Evolutionary conservation across 92 coral and sea anemone genomes (phyloP), one percentile per base, ranked within the genome.

Genomic region (Epizoanthus scotinus): DNA sequence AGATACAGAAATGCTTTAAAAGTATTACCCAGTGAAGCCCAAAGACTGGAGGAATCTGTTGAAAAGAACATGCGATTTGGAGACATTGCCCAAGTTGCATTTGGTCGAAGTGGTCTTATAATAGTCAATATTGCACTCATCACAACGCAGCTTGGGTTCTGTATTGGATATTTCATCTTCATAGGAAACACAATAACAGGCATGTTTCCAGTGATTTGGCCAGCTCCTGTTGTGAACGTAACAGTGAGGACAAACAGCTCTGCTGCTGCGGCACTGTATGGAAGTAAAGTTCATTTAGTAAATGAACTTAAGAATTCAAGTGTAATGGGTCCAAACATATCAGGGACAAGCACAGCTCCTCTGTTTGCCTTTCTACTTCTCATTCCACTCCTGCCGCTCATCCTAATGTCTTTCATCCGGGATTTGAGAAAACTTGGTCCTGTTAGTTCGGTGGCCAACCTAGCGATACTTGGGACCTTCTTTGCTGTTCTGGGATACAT

Each of bases 121-220:
- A 78, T 96, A 18, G 99, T 96, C 27, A 95, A 93, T 65, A 64
- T 84, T 20, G 97, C 99, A 2, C 92, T 96, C 34, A 70, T 96
- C 42, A 82, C 87, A 0, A 93, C 98, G 18, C 98, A 96, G 72
- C 89, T 91, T 70, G 87, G 93, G 53, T 91, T 96, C 73, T 96
- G 99, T 82, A 78, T 93, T 78, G 95, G 93, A 27, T 96, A 96
- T 86, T 96, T 96, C 59, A 96, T 96, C 49, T 93, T 96, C 67
- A 73, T 96, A 77, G 99, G 99, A 34, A 92, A 93, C 66, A 96
- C 98, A 2, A 84, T 96, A 26, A 36, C 74, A 42, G 82, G 92
- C 49, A 78, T 96, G 90, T 96, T 93, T 72, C 94, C 93, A 0
- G 3, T 77, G 70, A 25, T 34, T 5, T 75, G 81, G 81, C 24